Base-by-base conservation (phyloP, 2,888 invertebrate genomes). In the Mimumesa dahlbomi region DNA sequence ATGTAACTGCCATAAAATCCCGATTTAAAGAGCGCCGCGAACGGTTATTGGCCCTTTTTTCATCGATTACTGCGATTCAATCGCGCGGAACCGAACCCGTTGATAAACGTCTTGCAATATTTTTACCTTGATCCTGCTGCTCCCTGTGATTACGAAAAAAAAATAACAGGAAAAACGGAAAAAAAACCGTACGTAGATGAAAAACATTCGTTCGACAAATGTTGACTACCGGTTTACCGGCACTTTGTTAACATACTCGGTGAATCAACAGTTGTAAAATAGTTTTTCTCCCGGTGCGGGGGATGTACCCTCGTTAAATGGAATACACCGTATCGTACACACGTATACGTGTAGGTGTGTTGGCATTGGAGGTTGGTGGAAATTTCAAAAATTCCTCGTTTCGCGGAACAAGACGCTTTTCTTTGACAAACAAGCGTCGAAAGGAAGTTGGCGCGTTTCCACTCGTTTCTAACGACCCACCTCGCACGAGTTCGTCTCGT, bases 361-460 rank as follows among this genome's bases (percentile, higher is more conserved):
- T n/a, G n/a, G n/a, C n/a, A n/a, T n/a, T n/a, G n/a, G n/a, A n/a
- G n/a, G n/a, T n/a, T n/a, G 31, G 29, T 14, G 6, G 43, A 53
- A 59, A 54, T 19, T 45, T 53, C 13, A 29, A 1, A 18, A 14
- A 25, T 25, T 7, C 36, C n/a, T 42, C 31, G 45, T 48, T 57
- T 25, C 49, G 29, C 36, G 19, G 21, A 19, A 46, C 6, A 25
- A 56, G 65, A 50, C 64, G 58, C 48, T 53, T 45, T 50, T 38
- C 65, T 46, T 65, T 46, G 58, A 72, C 48, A 56, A 77, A 59
- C 62, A 77, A 73, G 64, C 43, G 63, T 71, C 52, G 66, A 57
- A 65, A 48, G 62, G 52, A 42, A 72, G 54, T 79, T 77, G 77
- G 75, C 77, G 68, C 38, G 42, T 38, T 64, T 79, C 77, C 77